These are phyloP conservation scores for Ophion ellenae DNA, from an alignment of 2,888 invertebrate genomes.

Conservation along the genomic window DNA sequence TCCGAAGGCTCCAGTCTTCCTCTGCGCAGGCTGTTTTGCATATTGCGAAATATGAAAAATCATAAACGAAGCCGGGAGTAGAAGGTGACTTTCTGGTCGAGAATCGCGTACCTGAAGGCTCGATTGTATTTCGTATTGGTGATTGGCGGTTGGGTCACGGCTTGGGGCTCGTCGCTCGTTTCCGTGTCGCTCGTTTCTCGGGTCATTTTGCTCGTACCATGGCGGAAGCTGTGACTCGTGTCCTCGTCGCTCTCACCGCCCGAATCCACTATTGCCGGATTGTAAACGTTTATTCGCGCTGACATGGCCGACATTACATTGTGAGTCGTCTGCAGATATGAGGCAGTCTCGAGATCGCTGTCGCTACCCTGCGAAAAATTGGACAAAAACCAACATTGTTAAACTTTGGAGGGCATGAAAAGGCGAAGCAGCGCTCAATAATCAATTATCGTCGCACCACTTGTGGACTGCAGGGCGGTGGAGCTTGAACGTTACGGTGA, in stretches of 20 bases:
- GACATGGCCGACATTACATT: conserved; percentile 85
- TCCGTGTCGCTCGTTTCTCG: conserved; percentile 76
- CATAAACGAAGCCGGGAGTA: no score
- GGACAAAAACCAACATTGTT: background rate
- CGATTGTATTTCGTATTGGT: conserved; percentile 75
- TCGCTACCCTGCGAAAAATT: conserved; percentile 75
- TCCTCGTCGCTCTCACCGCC: conserved; percentile 83
- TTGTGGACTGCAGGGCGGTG: conserved; percentile 78
- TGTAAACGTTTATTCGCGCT: conserved; percentile 77
- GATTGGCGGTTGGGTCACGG: conserved; percentile 68
- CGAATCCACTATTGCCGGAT: conserved; percentile 79
- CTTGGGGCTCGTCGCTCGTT: conserved; percentile 77
- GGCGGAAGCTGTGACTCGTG: conserved; percentile 78
- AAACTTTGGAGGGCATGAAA: background rate
- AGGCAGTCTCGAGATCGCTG: conserved; percentile 83
- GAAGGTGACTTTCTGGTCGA: background rate
- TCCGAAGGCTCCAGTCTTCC: conserved; percentile 86
- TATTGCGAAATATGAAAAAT: background rate
- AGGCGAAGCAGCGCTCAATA: background rate
- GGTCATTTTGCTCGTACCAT: conserved; percentile 70
- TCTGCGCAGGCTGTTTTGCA: conserved; percentile 85
- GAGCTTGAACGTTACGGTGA: conserved; percentile 72
- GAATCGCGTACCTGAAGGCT: conserved; percentile 70
- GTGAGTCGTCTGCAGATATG: conserved; percentile 84
- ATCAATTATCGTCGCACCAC: conserved; percentile 68